Evolutionary conservation across 2,797 vertebrate species (phyloP), one percentile per base, ranked within the genome.

Genomic region (Merluccius polli): DNA sequence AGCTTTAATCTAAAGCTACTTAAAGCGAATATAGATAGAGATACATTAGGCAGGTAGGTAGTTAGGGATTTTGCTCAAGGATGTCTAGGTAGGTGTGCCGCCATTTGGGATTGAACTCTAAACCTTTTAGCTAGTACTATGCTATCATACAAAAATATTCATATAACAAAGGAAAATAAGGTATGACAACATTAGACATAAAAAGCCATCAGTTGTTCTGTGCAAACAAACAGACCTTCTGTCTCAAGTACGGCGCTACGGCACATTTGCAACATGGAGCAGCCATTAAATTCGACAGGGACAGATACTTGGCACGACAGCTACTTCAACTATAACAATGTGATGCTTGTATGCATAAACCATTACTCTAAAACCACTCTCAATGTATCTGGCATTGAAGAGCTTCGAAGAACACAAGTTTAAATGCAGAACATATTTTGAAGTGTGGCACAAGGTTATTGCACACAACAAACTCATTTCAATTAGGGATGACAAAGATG

Each of bases 401-500:
- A 48, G 44, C 44, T 48, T 48, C 15, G 18, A 21, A 48, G 16
- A 48, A 48, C 44, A 48, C 16, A 48, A 48, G 44, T 21, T 48
- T 48, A 48, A 48, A 48, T 18, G 44, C 16, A 48, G 4, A 48
- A 5, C 44, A 48, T 48, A 48, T 48, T 21, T 18, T 48, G 16
- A 21, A 48, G 44, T 48, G 44, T 48, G 44, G 16, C 12, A 1
- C 15, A 48, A 15, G 44, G 44, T 48, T 21, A 18, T 35, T 35
- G 33, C 33, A 35, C 8, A 8, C 44, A 48, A 48, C 18, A 5
- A n/a, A n/a, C 21, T 59, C 21, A 21, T 59, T 59, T 21, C 52
- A 9, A 59, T 59, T 59, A n/a, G 21, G 52, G 52, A 59, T 24
- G 2, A 59, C 71, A 69, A 74, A 83, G 75, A 79, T 70, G 75